Base-by-base conservation (phyloP, 1,140 invertebrate species). In the Rhopalosiphum maidis region DNA sequence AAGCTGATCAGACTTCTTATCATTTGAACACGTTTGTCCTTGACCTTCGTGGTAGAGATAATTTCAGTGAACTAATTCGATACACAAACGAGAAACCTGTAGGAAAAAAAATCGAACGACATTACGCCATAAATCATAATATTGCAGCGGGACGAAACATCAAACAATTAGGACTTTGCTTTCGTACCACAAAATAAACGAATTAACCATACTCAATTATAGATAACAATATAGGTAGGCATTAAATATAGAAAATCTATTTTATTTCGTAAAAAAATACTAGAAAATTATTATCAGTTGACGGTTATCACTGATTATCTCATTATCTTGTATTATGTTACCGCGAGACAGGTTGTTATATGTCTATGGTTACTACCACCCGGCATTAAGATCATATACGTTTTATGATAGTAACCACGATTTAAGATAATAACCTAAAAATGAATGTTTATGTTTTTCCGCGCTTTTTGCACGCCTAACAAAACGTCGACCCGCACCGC, bases 371-470 rank as follows among this genome's bases (percentile, higher is more conserved):
- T 41, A 41, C 41, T 41, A 41, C 41, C 3, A 41, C 41, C 41
- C 41, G 41, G 41, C 41, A 41, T 41, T 41, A 37, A 37, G 0
- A 37, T 37, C 37, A 41, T 41, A 2, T 41, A 41, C 46, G 41
- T 18, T n/a, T 11, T 15, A 30, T 30, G 7, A 60, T 68, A 11
- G 4, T 77, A 77, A 68, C 60, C 30, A 68, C 8, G 11, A 68
- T 68, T 68, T 43, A 43, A 51, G 37, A n/a, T 18, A 41, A 21
- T 93, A 93, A 93, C 91, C 91, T 93, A 93, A 41, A 93, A 93
- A 41, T 54, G 21, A 35, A 25, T 85, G 25, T 54, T 55, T 37
- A 85, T 41, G 15, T 41, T 86, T 93, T 93, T 93, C 91, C 91
- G 91, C 91, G 91, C 91, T 93, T 93, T 93, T 93, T 25, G 48